These are phyloP conservation scores for Cassiopea xamachana DNA, from an alignment of 30 jellyfish, hydroid and myxozoan species.

Conservation along the genomic window DNA sequence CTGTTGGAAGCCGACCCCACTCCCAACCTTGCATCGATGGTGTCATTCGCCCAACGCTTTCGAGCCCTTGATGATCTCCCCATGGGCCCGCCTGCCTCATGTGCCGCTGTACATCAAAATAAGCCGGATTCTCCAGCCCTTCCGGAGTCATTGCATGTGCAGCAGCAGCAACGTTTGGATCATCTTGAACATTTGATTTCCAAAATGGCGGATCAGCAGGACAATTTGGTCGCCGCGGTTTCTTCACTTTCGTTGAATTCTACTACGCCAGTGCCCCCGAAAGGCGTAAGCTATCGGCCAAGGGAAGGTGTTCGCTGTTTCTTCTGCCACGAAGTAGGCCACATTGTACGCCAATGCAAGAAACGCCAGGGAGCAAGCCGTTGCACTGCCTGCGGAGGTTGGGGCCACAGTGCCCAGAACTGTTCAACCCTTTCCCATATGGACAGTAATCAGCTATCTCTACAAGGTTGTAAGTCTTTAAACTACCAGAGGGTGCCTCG, in stretches of 20 bases:
- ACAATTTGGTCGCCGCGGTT: conserved; percentile 19
- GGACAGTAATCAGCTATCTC: background rate
- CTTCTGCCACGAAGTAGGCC: conserved; percentile 49
- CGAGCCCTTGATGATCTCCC: conserved; percentile 44
- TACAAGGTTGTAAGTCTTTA: conserved; percentile 5
- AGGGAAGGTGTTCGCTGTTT: background rate
- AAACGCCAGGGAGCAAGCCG: conserved; percentile 1
- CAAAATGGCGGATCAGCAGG: conserved; percentile 50
- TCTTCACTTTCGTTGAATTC: conserved; percentile 14
- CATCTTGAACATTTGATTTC: conserved; percentile 9
- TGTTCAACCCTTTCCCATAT: background rate
- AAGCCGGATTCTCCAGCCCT: background rate
- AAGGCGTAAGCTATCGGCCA: background rate
- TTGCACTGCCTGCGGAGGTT: conserved; percentile 34
- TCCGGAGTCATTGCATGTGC: background rate
- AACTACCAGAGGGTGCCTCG: conserved; percentile 46
- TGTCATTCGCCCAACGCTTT: conserved; percentile 41
- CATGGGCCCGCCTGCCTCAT: conserved; percentile 38
- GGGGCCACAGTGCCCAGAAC: conserved; percentile 49
- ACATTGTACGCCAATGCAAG: conserved; percentile 16
- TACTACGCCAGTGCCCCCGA: conserved; percentile 17
- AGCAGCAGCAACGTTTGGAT: conserved; percentile 34
- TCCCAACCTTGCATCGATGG: conserved; percentile 48
- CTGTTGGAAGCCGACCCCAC: conserved; percentile 61
- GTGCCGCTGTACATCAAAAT: conserved; percentile 19